Evolutionary conservation across 2,888 invertebrate genomes (phyloP), one percentile per base, ranked within the genome.

Genomic region (Operophtera brumata): DNA sequence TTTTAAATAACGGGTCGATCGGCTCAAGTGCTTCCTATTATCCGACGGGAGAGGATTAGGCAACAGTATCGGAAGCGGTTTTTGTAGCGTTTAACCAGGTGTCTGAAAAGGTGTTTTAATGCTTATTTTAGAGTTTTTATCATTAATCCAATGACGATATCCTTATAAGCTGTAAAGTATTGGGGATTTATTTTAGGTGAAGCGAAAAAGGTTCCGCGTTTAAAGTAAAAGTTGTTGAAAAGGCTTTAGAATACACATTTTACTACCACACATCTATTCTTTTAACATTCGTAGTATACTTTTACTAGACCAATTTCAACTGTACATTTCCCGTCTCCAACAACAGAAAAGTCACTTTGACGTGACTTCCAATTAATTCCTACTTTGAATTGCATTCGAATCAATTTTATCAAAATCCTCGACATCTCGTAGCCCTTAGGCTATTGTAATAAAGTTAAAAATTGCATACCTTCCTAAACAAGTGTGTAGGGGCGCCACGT

Each of bases 11-110:
- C 86, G 84, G 82, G 79, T 83, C 84, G 84, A 84, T 82, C 82
- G 86, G 82, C 83, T 88, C 86, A 84, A 89, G 89, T 86, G 84
- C 82, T 86, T 84, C 86, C 86, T 84, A 84, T 89, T 84, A 82
- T 82, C 77, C 79, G 78, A 72, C 67, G 62, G 66, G 75, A 79
- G 80, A 81, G 87, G 85, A 85, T 86, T 86, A 82, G 74, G 83
- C 79, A 78, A 86, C 85, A 84, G 79, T 86, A 78, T 85, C 80
- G 80, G 78, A 69, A 72, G 71, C 64, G 66, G 75, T 77, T 80
- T 65, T 69, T 70, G 69, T 70, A 69, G 64, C 71, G 65, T 75
- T 80, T 78, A 75, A 71, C 87, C 88, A 87, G 86, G 78, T 82
- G 82, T 74, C 73, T 62, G 59, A 45, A 66, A 67, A 82, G 84